phyloP scores from a whole-genome alignment of 2,113 vertebrate species.

The Myotis brandtii region DNA sequence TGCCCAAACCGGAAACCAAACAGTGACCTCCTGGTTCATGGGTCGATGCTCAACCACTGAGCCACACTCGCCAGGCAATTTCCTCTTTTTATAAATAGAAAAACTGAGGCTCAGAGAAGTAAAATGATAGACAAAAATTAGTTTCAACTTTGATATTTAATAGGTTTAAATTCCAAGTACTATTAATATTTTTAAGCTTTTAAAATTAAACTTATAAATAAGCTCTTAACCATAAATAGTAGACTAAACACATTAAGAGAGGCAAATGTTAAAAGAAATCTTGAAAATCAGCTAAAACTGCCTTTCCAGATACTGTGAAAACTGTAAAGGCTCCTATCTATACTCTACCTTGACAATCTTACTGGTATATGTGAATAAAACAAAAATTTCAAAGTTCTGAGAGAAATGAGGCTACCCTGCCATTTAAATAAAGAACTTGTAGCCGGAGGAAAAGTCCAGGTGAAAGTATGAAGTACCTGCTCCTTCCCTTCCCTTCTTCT shows the following conservation, averaged over 20 bases:
- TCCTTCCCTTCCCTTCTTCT: background rate
- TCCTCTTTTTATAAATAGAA: background rate
- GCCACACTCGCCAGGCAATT: background rate
- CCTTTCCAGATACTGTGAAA: background rate
- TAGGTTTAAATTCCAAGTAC: slow-evolving; percentile 18
- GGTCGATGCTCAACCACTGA: too few species aligned
- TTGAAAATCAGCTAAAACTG: background rate
- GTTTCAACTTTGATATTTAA: background rate
- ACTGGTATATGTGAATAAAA: background rate
- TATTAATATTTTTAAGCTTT: slow-evolving; percentile 11
- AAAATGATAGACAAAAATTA: background rate
- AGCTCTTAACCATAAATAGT: background rate
- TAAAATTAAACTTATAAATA: background rate
- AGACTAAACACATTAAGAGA: background rate
- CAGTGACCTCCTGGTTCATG: too few species aligned
- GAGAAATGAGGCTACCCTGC: background rate
- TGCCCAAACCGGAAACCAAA: too few species aligned
- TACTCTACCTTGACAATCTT: background rate
- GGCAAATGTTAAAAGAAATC: background rate
- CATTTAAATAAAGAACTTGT: background rate
- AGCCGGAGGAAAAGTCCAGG: background rate
- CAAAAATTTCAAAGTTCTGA: background rate
- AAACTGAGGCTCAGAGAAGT: background rate
- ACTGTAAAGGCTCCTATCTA: background rate
- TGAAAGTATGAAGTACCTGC: background rate